A percentile compares a stretch with the other conserved stretches of the same genome.
These are phyloP conservation scores for Eptatretus burgeri DNA, from an alignment of 2,113 vertebrate species.

Conservation along the genomic window DNA sequence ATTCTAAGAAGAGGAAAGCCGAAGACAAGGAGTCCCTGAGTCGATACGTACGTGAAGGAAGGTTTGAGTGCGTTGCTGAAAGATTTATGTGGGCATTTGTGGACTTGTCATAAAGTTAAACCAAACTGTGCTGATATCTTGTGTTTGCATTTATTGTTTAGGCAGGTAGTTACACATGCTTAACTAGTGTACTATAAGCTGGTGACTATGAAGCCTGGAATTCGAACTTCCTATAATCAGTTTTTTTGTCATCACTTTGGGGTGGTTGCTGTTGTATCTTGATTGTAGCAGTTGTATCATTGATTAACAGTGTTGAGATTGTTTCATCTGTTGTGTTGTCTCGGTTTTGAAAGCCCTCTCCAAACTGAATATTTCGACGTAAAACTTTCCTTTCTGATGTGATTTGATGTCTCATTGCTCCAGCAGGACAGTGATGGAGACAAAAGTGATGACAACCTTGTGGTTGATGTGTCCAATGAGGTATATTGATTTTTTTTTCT, in stretches of 20 bases:
- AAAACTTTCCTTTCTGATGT: too few species aligned
- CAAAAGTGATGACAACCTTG: slow-evolving; percentile 62
- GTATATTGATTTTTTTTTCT: slow-evolving; percentile 19
- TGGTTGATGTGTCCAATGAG: slow-evolving; percentile 86
- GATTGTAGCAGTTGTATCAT: too few species aligned
- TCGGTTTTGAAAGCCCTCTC: too few species aligned
- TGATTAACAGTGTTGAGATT: too few species aligned
- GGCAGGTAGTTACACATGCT: not conserved
- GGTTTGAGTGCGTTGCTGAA: not conserved
- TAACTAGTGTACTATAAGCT: not conserved
- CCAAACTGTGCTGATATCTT: not conserved
- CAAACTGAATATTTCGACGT: too few species aligned
- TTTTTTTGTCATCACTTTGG: too few species aligned
- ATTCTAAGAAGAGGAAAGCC: slow-evolving; percentile 68
- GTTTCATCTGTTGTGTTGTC: too few species aligned
- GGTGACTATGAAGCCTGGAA: too few species aligned
- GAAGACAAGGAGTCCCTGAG: slow-evolving; percentile 81
- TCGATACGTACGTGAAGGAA: slow-evolving; percentile 40
- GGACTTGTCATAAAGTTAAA: not conserved
- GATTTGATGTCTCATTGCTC: too few species aligned
- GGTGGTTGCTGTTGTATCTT: too few species aligned
- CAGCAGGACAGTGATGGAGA: slow-evolving; percentile 74
- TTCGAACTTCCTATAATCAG: too few species aligned
- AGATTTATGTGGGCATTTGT: not conserved
- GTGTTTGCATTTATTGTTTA: not conserved